Evolutionary conservation across 2,113 vertebrate genomes (phyloP).

Genomic region (Recurvirostra avosetta): DNA sequence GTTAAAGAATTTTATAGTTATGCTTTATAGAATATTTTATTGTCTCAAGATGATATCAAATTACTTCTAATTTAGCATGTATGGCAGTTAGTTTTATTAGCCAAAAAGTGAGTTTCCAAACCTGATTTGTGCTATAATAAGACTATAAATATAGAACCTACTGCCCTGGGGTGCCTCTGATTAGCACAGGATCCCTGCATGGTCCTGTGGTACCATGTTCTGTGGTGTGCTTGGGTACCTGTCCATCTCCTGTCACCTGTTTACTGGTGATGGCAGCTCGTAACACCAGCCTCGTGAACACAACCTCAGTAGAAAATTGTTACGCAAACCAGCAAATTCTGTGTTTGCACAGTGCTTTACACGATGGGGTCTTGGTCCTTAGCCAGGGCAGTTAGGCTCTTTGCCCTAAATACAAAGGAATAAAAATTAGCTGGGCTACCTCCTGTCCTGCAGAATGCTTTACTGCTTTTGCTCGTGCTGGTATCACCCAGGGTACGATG

Average conservation of each 20-base stretch:
- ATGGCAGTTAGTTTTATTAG: background rate
- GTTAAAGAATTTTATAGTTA: background rate
- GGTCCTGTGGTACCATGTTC: background rate
- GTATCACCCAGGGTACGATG: background rate
- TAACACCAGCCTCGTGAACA: background rate
- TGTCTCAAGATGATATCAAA: background rate
- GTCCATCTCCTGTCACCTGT: background rate
- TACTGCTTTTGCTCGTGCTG: background rate
- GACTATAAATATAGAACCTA: background rate
- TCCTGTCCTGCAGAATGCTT: background rate
- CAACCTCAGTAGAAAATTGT: background rate
- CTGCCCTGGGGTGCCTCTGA: background rate
- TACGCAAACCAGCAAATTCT: background rate
- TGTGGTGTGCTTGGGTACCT: accelerated
- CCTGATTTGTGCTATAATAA: background rate
- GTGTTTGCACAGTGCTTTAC: background rate
- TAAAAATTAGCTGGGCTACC: background rate
- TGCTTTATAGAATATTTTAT: background rate
- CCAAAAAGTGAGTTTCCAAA: background rate
- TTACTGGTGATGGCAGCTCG: background rate
- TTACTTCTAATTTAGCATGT: background rate
- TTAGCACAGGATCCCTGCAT: accelerated
- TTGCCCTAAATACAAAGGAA: background rate
- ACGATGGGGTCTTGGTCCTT: background rate
- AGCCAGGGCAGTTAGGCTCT: background rate